Percentiles rank a stretch among this genome's conserved stretches.
These are phyloP conservation scores for Bothrops alternatus DNA, from an alignment of 2,797 vertebrate species.

Conservation along the genomic window DNA sequence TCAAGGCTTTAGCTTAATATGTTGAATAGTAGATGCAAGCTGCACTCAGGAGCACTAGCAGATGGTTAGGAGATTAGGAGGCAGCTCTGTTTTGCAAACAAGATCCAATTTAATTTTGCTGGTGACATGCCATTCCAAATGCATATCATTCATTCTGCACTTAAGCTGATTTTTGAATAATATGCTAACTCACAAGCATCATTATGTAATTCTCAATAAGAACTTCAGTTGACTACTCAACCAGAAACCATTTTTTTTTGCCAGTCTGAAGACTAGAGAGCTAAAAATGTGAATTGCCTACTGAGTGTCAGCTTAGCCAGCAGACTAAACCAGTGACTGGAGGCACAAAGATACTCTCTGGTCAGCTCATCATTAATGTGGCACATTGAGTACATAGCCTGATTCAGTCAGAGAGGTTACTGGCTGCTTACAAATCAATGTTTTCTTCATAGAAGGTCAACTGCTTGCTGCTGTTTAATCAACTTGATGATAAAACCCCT, in stretches of 20 bases:
- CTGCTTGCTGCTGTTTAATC: neutral
- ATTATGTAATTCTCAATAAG: constrained; percentile 14
- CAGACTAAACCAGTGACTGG: neutral
- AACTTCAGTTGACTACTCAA: neutral
- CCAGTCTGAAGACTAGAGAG: neutral
- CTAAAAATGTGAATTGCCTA: neutral
- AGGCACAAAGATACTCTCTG: neutral
- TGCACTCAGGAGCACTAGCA: neutral
- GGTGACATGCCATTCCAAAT: constrained; percentile 4
- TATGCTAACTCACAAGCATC: constrained; percentile 23
- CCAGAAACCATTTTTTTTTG: neutral
- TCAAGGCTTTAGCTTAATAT: neutral
- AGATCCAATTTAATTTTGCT: constrained; percentile 19
- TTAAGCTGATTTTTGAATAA: constrained; percentile 29
- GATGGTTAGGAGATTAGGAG: neutral
- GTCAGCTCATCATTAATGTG: no score
- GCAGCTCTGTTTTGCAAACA: neutral
- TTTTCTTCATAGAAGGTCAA: neutral
- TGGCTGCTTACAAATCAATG: constrained; percentile 4
- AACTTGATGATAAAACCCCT: neutral
- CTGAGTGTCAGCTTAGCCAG: neutral
- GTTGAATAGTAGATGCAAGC: neutral
- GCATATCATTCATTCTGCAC: neutral
- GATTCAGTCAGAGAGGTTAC: neutral
- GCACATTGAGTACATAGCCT: neutral